Base-by-base conservation (phyloP, 2,113 vertebrate genomes). In the Sceloporus tristichus region DNA sequence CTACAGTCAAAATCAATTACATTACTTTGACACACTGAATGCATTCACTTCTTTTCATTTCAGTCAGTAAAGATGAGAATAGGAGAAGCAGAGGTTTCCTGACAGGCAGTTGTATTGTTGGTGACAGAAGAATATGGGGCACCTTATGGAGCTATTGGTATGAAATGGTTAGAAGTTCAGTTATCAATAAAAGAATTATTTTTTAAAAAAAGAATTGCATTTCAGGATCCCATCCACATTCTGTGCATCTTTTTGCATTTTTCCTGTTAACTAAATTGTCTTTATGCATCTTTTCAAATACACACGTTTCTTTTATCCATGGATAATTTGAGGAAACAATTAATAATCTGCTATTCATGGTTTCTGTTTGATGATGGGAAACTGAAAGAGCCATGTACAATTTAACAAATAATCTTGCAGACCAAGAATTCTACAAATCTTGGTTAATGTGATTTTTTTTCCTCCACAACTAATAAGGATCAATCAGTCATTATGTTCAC, bases 1-100 rank as follows among this genome's bases (percentile, higher is more conserved):
- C 62, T 78, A 59, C 59, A 85, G 21, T 56, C 29, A 84, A 56
- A 84, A 84, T 59, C n/a, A 73, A 56, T 84, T 25, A 56, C 29
- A 56, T 4, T 34, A 23, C 2, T 21, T n/a, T 56, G 19, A 53
- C 10, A 73, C 13, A 85, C 14, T 85, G 34, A 76, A 76, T 73
- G 21, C 68, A 34, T 84, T 23, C 13, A 56, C 19, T 59, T 19
- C 29, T 66, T 48, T 77, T 9, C 65, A 77, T 48, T 66, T 42
- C 16, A 66, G 4, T 18, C 13, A 19, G 27, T 75, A n/a, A 85
- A 25, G 16, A 14, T 2, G 59, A 68, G 6, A 2, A 76, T 53
- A 10, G 25, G 18, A 59, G 25, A 29, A 62, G 48, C 56, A 19
- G 19, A 10, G 75, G 11, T 56, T 80, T 59, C 27, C 54, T 80